Evolutionary conservation across 1,140 invertebrate species (phyloP).

Genomic region (Episyrphus balteatus): DNA sequence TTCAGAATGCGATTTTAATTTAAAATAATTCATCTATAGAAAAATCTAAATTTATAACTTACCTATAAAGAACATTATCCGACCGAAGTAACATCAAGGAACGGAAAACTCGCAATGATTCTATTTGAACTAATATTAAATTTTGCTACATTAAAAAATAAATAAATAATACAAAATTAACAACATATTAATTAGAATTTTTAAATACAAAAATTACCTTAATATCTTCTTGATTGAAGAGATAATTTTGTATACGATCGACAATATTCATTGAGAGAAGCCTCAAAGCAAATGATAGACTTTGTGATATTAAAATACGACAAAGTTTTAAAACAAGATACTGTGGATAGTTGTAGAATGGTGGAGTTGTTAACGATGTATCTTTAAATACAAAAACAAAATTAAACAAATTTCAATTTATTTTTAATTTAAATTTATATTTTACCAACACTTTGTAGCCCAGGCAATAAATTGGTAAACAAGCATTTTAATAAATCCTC

Average conservation of each 20-base stretch:
- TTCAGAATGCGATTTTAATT: no score
- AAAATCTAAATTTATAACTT: slow-evolving; percentile 5
- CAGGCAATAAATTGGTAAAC: slow-evolving; percentile 47
- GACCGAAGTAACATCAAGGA: slow-evolving; percentile 22
- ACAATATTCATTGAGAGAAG: slow-evolving; percentile 13
- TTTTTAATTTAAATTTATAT: neutral
- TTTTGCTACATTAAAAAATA: slow-evolving; percentile 13
- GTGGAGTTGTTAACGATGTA: neutral
- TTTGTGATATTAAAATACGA: slow-evolving; percentile 23
- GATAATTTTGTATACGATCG: slow-evolving; percentile 17
- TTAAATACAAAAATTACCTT: slow-evolving; percentile 14
- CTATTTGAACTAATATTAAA: slow-evolving; percentile 44
- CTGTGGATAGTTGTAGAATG: slow-evolving; percentile 24
- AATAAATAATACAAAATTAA: neutral
- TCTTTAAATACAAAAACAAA: slow-evolving; percentile 5
- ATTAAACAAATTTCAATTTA: neutral
- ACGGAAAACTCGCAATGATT: slow-evolving; percentile 36
- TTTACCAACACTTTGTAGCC: slow-evolving; percentile 6
- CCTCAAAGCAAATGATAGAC: slow-evolving; percentile 19
- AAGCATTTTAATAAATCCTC: slow-evolving; percentile 47
- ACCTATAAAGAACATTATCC: slow-evolving; percentile 23
- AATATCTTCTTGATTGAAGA: slow-evolving; percentile 20
- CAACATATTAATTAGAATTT: neutral
- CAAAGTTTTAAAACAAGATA: slow-evolving; percentile 23
- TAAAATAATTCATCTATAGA: no score